Evolutionary conservation across 2,888 invertebrate genomes (phyloP).

Genomic region (Drosophila ezoana): DNA sequence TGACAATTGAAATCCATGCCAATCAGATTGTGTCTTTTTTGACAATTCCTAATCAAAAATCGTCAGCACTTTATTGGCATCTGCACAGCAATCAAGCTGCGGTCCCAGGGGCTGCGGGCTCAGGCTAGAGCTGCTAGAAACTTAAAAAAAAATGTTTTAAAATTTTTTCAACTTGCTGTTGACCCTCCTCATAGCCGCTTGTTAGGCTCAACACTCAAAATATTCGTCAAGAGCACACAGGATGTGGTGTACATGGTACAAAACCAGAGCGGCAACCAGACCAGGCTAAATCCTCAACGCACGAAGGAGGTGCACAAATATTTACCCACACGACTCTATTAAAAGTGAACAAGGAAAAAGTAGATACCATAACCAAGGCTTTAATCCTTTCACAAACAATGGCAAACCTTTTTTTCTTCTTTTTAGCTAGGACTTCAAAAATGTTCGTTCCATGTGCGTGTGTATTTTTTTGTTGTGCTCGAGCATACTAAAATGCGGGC

Average conservation of each 20-base stretch:
- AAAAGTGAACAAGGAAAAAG: constrained; percentile 62
- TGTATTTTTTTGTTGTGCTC: constrained; percentile 34
- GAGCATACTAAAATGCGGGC: constrained; percentile 47
- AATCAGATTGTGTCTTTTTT: constrained; percentile 5
- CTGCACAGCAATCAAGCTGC: constrained; percentile 44
- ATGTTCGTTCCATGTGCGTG: constrained; percentile 40
- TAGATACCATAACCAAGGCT: constrained; percentile 44
- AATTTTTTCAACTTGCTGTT: constrained; percentile 30
- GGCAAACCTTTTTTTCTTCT: constrained; percentile 29
- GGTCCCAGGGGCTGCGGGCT: constrained; percentile 9
- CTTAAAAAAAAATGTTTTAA: background rate
- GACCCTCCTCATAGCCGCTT: constrained; percentile 38
- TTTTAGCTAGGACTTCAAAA: constrained; percentile 4
- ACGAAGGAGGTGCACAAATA: constrained; percentile 35
- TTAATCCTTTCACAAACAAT: constrained; percentile 59
- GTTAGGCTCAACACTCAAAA: constrained; percentile 45
- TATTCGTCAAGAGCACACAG: constrained; percentile 31
- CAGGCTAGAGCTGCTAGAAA: constrained; percentile 6
- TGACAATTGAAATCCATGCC: background rate
- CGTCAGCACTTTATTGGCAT: constrained; percentile 17
- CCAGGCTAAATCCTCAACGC: constrained; percentile 27
- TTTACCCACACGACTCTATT: constrained; percentile 60
- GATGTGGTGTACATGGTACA: constrained; percentile 33
- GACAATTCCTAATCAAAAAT: constrained; percentile 17
- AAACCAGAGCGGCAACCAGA: constrained; percentile 17